Percentiles rank a stretch among this genome's conserved stretches.
These are phyloP conservation scores for Lucilia cuprina DNA, from an alignment of 1,140 invertebrate species.

Conservation along the genomic window DNA sequence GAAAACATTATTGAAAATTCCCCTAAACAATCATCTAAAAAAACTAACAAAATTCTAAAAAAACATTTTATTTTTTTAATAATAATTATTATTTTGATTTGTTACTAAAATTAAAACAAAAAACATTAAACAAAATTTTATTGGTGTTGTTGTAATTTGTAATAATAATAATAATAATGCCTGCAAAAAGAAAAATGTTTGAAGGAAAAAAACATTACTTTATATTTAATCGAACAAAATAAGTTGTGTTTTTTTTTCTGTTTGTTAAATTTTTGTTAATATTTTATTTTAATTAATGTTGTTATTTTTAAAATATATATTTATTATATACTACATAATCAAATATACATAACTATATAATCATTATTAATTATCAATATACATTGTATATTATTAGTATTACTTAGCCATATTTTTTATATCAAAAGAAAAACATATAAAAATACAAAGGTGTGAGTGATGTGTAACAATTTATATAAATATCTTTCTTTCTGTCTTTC, in stretches of 20 bases:
- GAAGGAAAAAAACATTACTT: not conserved
- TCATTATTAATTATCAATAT: not conserved
- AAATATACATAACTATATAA: not conserved
- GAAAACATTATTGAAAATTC: not conserved
- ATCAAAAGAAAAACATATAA: not conserved
- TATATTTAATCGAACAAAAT: not conserved
- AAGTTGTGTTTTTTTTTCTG: not conserved
- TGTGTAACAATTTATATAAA: not conserved
- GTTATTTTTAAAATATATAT: not conserved
- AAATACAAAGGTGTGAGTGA: not conserved
- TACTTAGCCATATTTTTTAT: not conserved
- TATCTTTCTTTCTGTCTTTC: not conserved
- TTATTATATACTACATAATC: not conserved
- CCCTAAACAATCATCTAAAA: not conserved
- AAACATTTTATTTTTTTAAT: not conserved
- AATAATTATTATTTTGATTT: not conserved
- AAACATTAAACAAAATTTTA: conserved; percentile 7
- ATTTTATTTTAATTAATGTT: not conserved
- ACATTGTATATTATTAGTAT: not conserved
- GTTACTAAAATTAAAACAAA: not conserved
- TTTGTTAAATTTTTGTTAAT: not conserved
- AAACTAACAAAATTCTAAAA: not conserved
- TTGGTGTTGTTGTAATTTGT: conserved; percentile 17
- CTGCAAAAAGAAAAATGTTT: not conserved
- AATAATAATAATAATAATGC: not conserved